Base-by-base conservation (phyloP, 2,113 vertebrate genomes). In the Opisthocomus hoazin region DNA sequence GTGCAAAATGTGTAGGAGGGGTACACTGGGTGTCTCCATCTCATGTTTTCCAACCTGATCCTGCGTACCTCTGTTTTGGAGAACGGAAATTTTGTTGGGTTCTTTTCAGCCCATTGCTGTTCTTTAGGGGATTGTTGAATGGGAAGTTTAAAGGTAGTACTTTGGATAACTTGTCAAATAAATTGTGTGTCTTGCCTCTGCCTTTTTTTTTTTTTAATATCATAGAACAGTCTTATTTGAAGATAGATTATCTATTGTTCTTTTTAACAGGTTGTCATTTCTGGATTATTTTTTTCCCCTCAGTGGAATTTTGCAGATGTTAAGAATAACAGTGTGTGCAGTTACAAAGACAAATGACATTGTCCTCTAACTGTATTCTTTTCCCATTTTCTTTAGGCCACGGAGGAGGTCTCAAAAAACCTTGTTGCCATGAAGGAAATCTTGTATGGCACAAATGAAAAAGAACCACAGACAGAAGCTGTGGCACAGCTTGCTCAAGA, bases 361-460 rank as follows among this genome's bases (percentile, higher is more conserved):
- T 89, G 37, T 81, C 24, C n/a, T 92, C 43, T 97, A 68, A 92
- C 63, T 74, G 22, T 48, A 45, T 54, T 84, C 17, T 84, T 58
- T 84, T 61, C n/a, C 77, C 57, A 66, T 91, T 89, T 94, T 89
- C 53, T 90, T 89, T 92, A 99, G 98, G 99, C 99, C 64, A 99
- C 98, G n/a, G 99, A 99, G 97, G 99, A 99, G 96, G 99, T 99
- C 97, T 99, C 99, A 53, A 99, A 99, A 98, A 99, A 99, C 90
- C 97, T 99, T 83, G 99, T 99, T 94, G 99, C 99, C 92, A 99
- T 99, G 99, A 99, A 99, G 96, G 98, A 99, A 97, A 98, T 99
- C 96, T 97, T 99, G 10, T 99, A 99, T 50, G 99, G 99, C 94
- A 99, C 99, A 16, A 99, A 99, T 77, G 99, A 99, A 90, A 99